Conservation (phyloP, 2,113 vertebrate species). For the Macaca fascicularis region T2T-MFA8v1.1 NC_088376.1:27054001-27054500, state of each 20-base stretch:
- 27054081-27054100: not conserved
- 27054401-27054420: not conserved
- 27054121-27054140: not conserved
- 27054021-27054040: not conserved
- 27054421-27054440: not conserved
- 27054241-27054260: not conserved
- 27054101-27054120: rapidly evolving
- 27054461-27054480: not conserved
- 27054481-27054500: not conserved
- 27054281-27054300: not conserved
- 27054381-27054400: not conserved
- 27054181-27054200: not conserved
- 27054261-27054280: not conserved
- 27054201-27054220: not conserved
- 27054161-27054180: not conserved
- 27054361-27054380: not conserved
- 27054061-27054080: not conserved
- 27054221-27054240: not conserved
- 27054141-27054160: not conserved
- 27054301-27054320: not conserved
- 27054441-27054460: not conserved
- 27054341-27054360: not conserved
- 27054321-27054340: not conserved
- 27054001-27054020: not conserved
- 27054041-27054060: not conserved